Evolutionary conservation across 2,888 invertebrate species (phyloP), one percentile per base, ranked within the genome.

Genomic region (Cheilosia urbana): DNA sequence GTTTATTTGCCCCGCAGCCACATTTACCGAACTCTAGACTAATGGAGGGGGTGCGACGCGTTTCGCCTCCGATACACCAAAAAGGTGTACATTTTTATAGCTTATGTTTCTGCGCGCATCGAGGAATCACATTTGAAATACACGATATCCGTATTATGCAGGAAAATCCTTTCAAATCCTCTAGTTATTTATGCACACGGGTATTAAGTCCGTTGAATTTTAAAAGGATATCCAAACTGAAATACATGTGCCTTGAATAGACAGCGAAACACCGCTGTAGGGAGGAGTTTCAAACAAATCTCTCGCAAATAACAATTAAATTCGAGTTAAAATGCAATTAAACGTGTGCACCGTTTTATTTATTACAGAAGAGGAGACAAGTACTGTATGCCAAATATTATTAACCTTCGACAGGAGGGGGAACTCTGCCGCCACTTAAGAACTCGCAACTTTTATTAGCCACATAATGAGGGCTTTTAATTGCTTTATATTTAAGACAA

Each of bases 1-100:
- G 45, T 78, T 77, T 72, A 57, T 57, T 83, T 77, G 45, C 42
- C 42, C 27, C 37, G 19, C 51, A 68, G 19, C 27, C 27, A 13
- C 37, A 49, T 58, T 49, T 49, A 47, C 49, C n/a, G 37, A 65
- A n/a, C 15, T 58, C 49, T 27, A 60, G 51, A 55, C 51, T 47
- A n/a, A 21, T 30, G 53, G 40, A n/a, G 40, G 51, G 68, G 68
- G 66, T 34, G 53, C 9, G 30, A 13, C 57, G 49, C 24, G 27
- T 42, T 68, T 40, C 47, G 42, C 42, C 58, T 27, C 53, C 6
- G 7, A 21, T 58, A 78, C 73, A 73, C 24, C 49, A 73, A 68
- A 83, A 63, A 83, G 78, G 78, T 83, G 78, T 78, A 73, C 78
- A 78, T 73, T 83, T 77, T 68, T 83, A 78, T 78, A 49, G 78